Evolutionary conservation across 2,113 vertebrate genomes (phyloP).

Genomic region (Nibea albiflora): DNA sequence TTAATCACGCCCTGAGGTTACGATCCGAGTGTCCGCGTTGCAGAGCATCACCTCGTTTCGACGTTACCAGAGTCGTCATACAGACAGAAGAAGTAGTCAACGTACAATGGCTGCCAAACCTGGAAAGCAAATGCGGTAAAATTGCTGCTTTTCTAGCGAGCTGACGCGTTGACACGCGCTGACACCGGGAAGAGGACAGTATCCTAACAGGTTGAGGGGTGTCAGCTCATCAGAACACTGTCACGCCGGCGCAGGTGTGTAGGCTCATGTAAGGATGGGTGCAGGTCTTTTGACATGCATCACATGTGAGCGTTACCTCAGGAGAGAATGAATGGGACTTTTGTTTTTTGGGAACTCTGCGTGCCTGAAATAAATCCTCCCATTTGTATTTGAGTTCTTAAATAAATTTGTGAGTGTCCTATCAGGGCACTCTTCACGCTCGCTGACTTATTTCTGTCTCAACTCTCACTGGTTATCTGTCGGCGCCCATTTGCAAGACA

Average conservation of each 20-base stretch:
- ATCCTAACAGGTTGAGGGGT: background rate
- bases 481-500: constrained; percentile 5
- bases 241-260: background rate
- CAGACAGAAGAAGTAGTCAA: background rate
- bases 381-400: background rate
- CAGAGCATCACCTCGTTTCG: too few species aligned
- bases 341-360: background rate
- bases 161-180: background rate
- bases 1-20: background rate
- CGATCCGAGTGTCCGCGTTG: background rate
- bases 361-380: background rate
- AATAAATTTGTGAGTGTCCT: background rate
- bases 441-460: background rate
- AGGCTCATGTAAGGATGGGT: background rate
- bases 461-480: background rate
- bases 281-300: constrained; percentile 2
- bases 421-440: background rate
- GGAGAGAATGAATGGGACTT: background rate
- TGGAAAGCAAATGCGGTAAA: background rate
- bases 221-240: background rate
- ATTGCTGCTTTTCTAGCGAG: background rate
- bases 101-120: background rate
- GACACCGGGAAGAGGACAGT: background rate
- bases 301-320: background rate
- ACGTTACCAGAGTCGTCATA: background rate